Percentiles rank a stretch among this genome's conserved stretches.
phyloP scores from a whole-genome alignment of 1,140 invertebrate species.

The Drosophila tropicalis region DNA sequence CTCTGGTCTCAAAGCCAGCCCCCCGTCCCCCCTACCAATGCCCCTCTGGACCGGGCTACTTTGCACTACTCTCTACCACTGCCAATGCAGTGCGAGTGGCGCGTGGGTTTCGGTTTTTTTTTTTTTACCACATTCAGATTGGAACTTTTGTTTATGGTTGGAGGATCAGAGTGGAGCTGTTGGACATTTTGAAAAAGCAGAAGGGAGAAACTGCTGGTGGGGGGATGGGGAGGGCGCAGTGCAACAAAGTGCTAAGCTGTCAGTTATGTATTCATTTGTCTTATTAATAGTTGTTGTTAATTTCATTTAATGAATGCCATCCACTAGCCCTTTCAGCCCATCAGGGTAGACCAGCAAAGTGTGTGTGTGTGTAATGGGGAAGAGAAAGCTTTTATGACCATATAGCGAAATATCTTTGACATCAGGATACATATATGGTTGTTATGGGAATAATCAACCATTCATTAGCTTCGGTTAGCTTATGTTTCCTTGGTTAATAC shows the following conservation, averaged over 20 bases:
- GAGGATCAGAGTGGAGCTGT: neutral
- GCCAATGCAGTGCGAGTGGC: neutral
- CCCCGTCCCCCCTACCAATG: neutral
- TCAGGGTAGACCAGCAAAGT: neutral
- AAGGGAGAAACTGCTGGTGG: too few species aligned
- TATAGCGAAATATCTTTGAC: neutral
- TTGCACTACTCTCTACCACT: too few species aligned
- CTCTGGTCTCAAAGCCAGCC: neutral
- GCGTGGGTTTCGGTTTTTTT: conserved; percentile 11
- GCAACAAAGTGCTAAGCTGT: conserved; percentile 8
- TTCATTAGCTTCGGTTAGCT: neutral
- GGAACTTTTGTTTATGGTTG: conserved; percentile 8
- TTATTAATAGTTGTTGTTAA: conserved; percentile 24
- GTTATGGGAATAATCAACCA: neutral
- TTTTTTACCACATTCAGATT: conserved; percentile 2
- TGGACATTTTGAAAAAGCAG: too few species aligned
- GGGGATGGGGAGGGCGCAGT: too few species aligned
- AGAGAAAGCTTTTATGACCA: neutral
- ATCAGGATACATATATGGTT: neutral
- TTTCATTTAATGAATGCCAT: conserved; percentile 10
- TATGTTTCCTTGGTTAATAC: too few species aligned
- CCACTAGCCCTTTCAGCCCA: neutral
- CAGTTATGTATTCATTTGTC: conserved; percentile 18
- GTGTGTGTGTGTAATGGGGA: neutral
- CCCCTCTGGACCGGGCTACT: neutral